These are phyloP conservation scores for Pongo abelii DNA, from an alignment of 2,113 vertebrate genomes.

Conservation along the genomic window DNA sequence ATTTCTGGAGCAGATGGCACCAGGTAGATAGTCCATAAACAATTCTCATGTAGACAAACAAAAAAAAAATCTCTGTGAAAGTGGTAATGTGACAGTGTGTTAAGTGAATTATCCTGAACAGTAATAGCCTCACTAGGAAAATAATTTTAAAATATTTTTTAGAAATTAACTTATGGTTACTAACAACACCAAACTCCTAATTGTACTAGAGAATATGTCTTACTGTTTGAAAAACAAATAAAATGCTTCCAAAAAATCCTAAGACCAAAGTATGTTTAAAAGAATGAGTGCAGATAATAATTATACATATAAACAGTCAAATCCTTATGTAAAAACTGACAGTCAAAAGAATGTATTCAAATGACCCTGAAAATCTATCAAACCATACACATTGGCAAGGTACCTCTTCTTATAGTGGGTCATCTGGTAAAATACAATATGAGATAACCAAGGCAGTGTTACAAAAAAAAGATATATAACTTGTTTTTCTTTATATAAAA, in stretches of 20 bases:
- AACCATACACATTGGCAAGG: accelerated
- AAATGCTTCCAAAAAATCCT: neutral
- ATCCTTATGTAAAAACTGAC: neutral
- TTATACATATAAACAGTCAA: neutral
- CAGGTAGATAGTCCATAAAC: neutral
- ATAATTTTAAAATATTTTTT: neutral
- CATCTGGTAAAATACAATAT: neutral
- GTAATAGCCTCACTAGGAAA: neutral
- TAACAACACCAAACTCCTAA: neutral
- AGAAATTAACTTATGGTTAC: neutral
- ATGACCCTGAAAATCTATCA: neutral
- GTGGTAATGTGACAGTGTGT: neutral
- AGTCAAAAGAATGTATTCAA: neutral
- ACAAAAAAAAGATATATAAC: neutral
- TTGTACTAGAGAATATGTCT: neutral
- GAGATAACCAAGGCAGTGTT: neutral
- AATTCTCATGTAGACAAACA: neutral
- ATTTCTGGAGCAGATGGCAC: neutral
- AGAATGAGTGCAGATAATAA: neutral
- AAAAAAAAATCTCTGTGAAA: neutral
- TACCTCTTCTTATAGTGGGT: neutral
- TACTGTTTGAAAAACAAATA: neutral
- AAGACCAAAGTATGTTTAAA: neutral
- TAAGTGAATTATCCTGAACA: neutral
- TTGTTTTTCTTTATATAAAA: neutral